These are phyloP conservation scores for Syngnathus typhle DNA, from an alignment of 2,113 vertebrate genomes.

Conservation along the genomic window DNA sequence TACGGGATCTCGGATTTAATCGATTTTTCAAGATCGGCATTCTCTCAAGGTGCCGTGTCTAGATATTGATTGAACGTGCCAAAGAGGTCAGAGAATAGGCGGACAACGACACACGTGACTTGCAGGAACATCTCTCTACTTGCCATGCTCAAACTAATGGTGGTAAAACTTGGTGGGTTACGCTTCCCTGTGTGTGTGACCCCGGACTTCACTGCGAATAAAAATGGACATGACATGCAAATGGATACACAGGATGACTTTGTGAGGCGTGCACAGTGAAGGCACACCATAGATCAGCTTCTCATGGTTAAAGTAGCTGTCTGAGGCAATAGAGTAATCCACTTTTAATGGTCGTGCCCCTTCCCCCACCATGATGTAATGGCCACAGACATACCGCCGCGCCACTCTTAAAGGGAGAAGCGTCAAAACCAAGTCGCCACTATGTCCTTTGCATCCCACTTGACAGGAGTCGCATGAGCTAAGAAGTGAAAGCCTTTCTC, in stretches of 20 bases:
- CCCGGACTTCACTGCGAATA: conserved; percentile 32
- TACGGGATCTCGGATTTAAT: not conserved
- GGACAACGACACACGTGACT: not conserved
- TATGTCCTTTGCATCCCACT: conserved; percentile 19
- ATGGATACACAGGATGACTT: conserved; percentile 28
- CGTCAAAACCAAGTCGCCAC: conserved; percentile 46
- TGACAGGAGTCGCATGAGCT: conserved; percentile 39
- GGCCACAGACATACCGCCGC: conserved; percentile 44
- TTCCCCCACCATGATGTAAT: conserved; percentile 52
- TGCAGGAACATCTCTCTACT: not conserved
- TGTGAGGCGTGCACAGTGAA: conserved; percentile 38
- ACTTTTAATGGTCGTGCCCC: conserved; percentile 60
- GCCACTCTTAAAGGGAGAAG: conserved; percentile 56
- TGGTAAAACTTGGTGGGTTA: not conserved
- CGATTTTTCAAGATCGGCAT: not conserved
- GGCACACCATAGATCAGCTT: conserved; percentile 53
- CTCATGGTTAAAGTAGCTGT: conserved; percentile 58
- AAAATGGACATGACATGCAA: conserved; percentile 37
- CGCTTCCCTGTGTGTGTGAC: conserved; percentile 21
- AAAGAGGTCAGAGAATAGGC: conserved; percentile 3
- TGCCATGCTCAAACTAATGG: not conserved
- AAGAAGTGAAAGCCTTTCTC: conserved; percentile 15
- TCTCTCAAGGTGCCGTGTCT: not conserved
- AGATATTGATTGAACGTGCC: not conserved
- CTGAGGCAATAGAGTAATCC: conserved; percentile 61